Evolutionary conservation across 1,140 invertebrate genomes (phyloP).

Genomic region (Drosophila mayri): DNA sequence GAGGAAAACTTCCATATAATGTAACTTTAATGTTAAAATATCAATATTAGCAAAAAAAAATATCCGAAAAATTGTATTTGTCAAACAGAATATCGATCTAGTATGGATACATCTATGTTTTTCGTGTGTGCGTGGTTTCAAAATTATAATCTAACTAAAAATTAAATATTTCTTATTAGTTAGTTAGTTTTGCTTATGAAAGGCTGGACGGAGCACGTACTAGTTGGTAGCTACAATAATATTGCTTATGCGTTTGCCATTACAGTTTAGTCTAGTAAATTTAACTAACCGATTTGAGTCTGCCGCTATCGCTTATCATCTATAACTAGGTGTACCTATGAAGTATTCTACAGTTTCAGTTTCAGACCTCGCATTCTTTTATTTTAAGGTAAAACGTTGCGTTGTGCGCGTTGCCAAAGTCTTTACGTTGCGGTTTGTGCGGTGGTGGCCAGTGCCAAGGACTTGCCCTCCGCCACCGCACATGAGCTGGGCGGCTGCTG

Average conservation of each 20-base stretch:
- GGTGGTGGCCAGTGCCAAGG: constrained; percentile 53
- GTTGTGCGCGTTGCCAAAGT: constrained; percentile 53
- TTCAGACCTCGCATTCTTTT: constrained; percentile 28
- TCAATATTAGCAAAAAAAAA: neutral
- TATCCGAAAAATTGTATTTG: neutral
- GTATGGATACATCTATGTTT: neutral
- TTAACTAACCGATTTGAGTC: constrained; percentile 47
- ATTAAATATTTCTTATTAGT: constrained; percentile 4
- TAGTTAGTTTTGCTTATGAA: constrained; percentile 21
- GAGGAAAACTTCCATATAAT: too few relatives aligned
- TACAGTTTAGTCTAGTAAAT: constrained; percentile 30
- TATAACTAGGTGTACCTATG: constrained; percentile 4
- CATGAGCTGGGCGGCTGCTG: constrained; percentile 29
- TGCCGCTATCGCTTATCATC: constrained; percentile 25
- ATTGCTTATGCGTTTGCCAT: constrained; percentile 45
- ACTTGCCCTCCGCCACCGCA: constrained; percentile 57
- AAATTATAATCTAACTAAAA: constrained; percentile 1
- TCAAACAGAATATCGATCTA: neutral
- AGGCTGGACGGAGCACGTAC: constrained; percentile 70
- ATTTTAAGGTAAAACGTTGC: constrained; percentile 28
- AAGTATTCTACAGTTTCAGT: constrained; percentile 48
- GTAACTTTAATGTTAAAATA: neutral
- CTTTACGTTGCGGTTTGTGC: constrained; percentile 76
- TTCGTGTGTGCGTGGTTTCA: neutral
- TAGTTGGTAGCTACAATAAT: constrained; percentile 25